Base-by-base conservation (phyloP, 2,113 vertebrate species). In the Alouatta palliata region DNA sequence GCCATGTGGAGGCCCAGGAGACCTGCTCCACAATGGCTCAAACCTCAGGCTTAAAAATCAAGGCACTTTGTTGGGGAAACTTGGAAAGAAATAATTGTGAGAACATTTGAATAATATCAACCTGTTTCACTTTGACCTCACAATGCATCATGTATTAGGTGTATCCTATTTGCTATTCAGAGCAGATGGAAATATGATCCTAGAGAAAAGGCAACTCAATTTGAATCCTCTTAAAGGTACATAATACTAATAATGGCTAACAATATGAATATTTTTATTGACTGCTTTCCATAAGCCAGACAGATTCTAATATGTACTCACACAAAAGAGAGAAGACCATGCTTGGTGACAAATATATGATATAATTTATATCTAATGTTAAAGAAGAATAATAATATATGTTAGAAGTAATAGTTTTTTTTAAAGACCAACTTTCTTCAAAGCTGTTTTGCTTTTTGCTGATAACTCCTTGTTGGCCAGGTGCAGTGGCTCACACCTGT, bases 191-290 rank as follows among this genome's bases (percentile, higher is more conserved):
- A 85, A 79, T 64, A 37, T 40, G 61, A 84, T 90, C 43, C 27
- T 61, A 85, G 71, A 85, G 16, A 17, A 80, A 80, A 90, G 81
- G 61, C 35, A 27, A 80, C 45, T 85, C 30, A 73, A 56, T 75
- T 66, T 66, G 45, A 84, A 75, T 84, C 20, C 37, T 80, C 80
- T 85, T n/a, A 80, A 85, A 90, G 54, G 61, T 90, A 80, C 64
- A 43, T 93, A 86, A 73, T n/a, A 80, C 21, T 73, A 79, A 89
- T 30, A 56, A 84, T 84, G 35, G 52, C 49, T 71, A 90, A 88
- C 77, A 90, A 54, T 81, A 66, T 56, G 56, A 82, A 58, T 87
- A 70, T 76, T 83, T 80, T 96, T 89, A 77, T 32, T 70, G 61
- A n/a, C 6, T 70, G 58, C 20, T 83, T 88, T 83, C 17, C 49